Evolutionary conservation across 2,113 vertebrate genomes (phyloP).

Genomic region (Apus apus): DNA sequence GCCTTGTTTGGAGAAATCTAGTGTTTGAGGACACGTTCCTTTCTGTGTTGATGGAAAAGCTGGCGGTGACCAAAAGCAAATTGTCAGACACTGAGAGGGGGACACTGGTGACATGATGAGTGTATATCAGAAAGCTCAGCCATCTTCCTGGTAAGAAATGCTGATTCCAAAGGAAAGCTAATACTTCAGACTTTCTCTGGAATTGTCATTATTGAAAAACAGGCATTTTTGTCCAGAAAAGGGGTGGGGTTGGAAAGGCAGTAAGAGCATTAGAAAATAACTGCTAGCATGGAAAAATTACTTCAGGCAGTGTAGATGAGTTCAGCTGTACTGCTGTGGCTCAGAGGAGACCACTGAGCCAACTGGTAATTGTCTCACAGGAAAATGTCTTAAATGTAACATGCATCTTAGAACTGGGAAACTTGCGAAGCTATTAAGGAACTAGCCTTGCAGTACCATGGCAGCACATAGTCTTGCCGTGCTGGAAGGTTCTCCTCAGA

Average conservation of each 20-base stretch:
- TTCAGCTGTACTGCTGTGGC: conserved; percentile 40
- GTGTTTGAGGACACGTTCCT: neutral
- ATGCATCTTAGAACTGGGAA: neutral
- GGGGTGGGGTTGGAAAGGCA: neutral
- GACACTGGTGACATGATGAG: neutral
- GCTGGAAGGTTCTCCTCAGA: neutral
- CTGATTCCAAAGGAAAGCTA: conserved; percentile 68
- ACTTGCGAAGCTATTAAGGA: neutral
- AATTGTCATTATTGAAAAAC: conserved; percentile 58
- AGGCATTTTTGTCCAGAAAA: conserved; percentile 48
- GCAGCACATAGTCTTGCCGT: neutral
- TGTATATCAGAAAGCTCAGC: conserved; percentile 42
- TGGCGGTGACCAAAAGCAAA: neutral
- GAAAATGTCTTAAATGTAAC: neutral
- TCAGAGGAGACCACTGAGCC: conserved; percentile 22
- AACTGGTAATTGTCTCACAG: neutral
- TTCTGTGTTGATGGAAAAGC: conserved; percentile 10
- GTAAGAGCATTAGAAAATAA: conserved; percentile 62
- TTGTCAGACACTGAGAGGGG: neutral
- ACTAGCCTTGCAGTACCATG: neutral
- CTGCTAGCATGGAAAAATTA: conserved; percentile 49
- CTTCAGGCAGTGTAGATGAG: conserved; percentile 38
- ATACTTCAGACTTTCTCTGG: conserved; percentile 42
- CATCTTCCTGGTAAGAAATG: conserved; percentile 55
- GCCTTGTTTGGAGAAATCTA: conserved; percentile 18